Conservation (phyloP, 2,797 vertebrate species). For the Propithecus perrieri region DNA sequence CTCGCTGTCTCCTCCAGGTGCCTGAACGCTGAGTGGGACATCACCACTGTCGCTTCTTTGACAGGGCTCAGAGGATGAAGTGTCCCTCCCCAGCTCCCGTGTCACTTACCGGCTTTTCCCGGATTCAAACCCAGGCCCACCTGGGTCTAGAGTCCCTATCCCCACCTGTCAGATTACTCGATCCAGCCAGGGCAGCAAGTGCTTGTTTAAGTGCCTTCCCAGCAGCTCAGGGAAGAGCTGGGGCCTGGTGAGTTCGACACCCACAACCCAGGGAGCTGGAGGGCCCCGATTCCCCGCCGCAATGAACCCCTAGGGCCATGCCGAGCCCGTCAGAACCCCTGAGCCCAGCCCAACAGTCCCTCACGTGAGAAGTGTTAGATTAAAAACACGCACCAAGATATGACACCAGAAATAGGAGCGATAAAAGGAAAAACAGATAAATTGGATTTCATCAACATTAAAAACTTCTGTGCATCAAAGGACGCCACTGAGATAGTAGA, state of each 20-base stretch:
- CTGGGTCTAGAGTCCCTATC: rapidly evolving
- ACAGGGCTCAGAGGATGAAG: rapidly evolving
- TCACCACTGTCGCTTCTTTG: not conserved
- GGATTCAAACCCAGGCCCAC: not conserved
- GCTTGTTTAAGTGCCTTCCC: not conserved
- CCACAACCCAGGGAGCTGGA: rapidly evolving
- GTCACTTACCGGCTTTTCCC: rapidly evolving
- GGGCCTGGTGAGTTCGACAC: not conserved
- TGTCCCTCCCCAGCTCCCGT: not conserved
- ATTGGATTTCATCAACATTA: not conserved
- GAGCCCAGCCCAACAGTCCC: too few species aligned
- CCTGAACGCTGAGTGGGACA: not conserved
- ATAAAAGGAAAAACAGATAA: rapidly evolving
- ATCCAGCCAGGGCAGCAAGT: not conserved
- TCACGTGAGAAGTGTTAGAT: not conserved
- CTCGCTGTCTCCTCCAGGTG: not conserved
- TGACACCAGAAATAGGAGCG: not conserved
- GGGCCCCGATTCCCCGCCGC: not conserved
- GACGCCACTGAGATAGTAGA: not conserved
- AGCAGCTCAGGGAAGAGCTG: not conserved
- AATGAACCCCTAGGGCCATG: not conserved
- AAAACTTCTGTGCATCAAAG: not conserved
- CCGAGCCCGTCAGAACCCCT: not conserved
- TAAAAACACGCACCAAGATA: not conserved
- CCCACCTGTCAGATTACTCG: not conserved